phyloP scores from a whole-genome alignment of 2,888 invertebrate species.

The Drosophila prostipennis region DNA sequence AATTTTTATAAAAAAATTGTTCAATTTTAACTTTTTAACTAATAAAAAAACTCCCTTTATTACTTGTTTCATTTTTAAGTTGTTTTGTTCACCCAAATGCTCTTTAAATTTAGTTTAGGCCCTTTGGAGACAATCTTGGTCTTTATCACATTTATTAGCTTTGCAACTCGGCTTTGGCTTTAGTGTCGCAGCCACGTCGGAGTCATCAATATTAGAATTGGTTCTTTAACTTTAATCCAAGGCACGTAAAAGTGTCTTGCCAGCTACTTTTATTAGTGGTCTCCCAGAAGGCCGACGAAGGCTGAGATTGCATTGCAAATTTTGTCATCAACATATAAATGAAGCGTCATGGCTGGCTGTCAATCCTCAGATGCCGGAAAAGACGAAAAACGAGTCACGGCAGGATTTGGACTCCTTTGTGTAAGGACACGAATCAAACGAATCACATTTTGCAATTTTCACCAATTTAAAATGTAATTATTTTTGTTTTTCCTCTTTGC shows the following conservation, averaged over 20 bases:
- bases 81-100: background rate
- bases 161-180: no score
- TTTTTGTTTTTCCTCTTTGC: conserved; percentile 51
- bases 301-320: conserved; percentile 77
- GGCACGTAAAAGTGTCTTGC: conserved; percentile 28
- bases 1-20: no score
- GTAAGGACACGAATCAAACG: conserved; percentile 16
- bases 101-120: background rate
- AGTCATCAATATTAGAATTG: conserved; percentile 8
- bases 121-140: background rate
- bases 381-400: conserved; percentile 32
- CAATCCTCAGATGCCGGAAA: conserved; percentile 12
- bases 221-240: conserved; percentile 7
- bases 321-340: conserved; percentile 79
- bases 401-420: conserved; percentile 31
- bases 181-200: background rate
- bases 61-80: fast-evolving
- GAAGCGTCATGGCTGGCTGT: conserved; percentile 54
- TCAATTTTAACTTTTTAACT: no score
- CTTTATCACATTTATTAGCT: background rate
- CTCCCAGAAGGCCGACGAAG: conserved; percentile 55
- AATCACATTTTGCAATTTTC: conserved; percentile 35
- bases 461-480: conserved; percentile 67
- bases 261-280: conserved; percentile 24
- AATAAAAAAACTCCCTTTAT: no score